A percentile compares a stretch with the other conserved stretches of the same genome.
Conservation (phyloP, 2,888 invertebrate genomes). For the Atrina japonica region DNA sequence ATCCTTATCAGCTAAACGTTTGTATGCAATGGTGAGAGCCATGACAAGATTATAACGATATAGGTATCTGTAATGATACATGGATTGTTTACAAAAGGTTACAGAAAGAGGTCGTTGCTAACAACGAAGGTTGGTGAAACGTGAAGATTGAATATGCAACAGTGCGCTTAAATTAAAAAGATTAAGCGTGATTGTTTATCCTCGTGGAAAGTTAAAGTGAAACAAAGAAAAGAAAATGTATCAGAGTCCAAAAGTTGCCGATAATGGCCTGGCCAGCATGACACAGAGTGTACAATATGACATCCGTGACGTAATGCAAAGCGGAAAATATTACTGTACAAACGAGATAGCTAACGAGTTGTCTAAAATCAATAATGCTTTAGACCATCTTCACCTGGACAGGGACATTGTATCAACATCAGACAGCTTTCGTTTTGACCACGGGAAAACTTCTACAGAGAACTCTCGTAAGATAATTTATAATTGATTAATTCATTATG, state of each 20-base stretch:
- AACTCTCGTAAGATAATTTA: background rate
- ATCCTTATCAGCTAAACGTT: constrained; percentile 30
- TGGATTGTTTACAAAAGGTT: constrained; percentile 40
- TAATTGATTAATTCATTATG: no score
- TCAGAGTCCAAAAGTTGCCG: background rate
- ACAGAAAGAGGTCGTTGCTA: constrained; percentile 36
- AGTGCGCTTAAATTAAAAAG: constrained; percentile 24
- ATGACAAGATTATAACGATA: background rate
- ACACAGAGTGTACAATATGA: constrained; percentile 54
- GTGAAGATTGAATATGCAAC: constrained; percentile 24
- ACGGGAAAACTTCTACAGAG: background rate
- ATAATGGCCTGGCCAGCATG: constrained; percentile 40
- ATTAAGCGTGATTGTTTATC: constrained; percentile 12
- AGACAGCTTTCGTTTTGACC: constrained; percentile 33
- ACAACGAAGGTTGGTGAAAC: constrained; percentile 26
- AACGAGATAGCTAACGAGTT: constrained; percentile 75
- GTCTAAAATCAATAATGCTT: constrained; percentile 70
- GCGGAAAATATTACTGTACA: constrained; percentile 76
- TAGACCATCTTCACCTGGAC: constrained; percentile 77
- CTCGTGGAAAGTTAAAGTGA: background rate
- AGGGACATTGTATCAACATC: constrained; percentile 69
- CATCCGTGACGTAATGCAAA: constrained; percentile 64
- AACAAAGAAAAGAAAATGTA: constrained; percentile 25
- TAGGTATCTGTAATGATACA: constrained; percentile 14
- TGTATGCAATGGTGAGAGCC: constrained; percentile 17